A percentile compares a stretch with the other conserved stretches of the same genome.
phyloP scores from a whole-genome alignment of 2,113 vertebrate genomes.

The Manacus vitellinus region DNA sequence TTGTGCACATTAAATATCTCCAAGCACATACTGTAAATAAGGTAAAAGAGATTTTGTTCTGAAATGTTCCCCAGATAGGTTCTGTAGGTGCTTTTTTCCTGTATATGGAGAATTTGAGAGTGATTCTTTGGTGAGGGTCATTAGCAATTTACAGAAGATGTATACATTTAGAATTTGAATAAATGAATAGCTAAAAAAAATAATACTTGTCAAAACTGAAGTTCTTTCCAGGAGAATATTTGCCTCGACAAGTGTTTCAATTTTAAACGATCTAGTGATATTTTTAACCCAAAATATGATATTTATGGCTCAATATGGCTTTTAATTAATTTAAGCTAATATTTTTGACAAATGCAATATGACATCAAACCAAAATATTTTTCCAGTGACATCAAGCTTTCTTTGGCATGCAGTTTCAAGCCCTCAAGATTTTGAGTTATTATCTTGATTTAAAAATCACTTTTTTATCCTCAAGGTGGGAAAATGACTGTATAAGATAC shows the following conservation, averaged over 20 bases:
- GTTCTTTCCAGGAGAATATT: not conserved
- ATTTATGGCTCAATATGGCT: not conserved
- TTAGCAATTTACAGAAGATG: not conserved
- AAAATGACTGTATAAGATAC: not conserved
- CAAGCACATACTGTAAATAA: not conserved
- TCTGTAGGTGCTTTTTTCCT: not conserved
- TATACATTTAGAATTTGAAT: not conserved
- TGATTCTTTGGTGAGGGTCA: not conserved
- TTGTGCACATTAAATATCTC: not conserved
- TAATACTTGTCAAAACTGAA: not conserved
- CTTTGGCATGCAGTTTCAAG: not conserved
- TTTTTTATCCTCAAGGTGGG: not conserved
- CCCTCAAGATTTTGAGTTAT: not conserved
- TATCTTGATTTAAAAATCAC: not conserved
- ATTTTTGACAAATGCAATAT: not conserved
- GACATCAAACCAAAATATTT: not conserved
- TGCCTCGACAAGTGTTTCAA: not conserved
- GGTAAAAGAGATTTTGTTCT: not conserved
- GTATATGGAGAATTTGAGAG: not conserved
- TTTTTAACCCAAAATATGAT: not conserved
- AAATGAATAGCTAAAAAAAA: not conserved
- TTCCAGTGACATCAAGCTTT: not conserved
- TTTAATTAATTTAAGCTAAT: not conserved
- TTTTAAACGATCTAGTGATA: not conserved
- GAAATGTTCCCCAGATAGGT: not conserved